Conservation (phyloP, 2,113 vertebrate species). For the Mesocricetus auratus region DNA sequence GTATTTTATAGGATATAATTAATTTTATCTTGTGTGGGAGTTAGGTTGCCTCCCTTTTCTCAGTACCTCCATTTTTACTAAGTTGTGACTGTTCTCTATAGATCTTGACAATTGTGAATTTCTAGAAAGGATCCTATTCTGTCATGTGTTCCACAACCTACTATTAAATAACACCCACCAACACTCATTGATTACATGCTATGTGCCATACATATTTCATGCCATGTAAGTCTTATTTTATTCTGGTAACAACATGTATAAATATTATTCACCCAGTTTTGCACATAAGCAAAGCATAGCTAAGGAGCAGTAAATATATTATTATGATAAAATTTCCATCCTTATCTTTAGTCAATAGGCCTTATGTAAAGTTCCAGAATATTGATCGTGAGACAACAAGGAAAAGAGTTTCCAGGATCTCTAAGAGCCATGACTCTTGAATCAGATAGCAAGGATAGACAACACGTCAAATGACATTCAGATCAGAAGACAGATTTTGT, state of each 20-base stretch:
- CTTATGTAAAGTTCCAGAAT: neutral
- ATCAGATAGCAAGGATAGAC: neutral
- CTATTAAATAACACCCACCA: neutral
- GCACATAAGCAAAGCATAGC: neutral
- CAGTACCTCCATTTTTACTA: neutral
- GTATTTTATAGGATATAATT: neutral
- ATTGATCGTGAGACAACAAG: neutral
- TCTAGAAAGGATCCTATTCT: neutral
- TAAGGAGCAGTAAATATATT: neutral
- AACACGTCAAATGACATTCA: neutral
- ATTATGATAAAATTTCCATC: neutral
- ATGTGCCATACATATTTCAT: neutral
- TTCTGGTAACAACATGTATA: neutral
- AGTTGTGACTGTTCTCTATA: neutral
- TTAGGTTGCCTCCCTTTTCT: neutral
- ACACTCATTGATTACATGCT: neutral
- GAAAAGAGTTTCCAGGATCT: neutral
- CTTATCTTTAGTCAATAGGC: neutral
- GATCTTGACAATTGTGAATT: neutral
- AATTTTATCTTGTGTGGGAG: neutral
- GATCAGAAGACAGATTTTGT: neutral
- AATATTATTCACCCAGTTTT: neutral
- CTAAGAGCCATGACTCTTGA: neutral
- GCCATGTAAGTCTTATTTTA: neutral
- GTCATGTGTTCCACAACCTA: neutral